Evolutionary conservation across 2,888 invertebrate species (phyloP).

Genomic region (Gandaritis pyraliata): DNA sequence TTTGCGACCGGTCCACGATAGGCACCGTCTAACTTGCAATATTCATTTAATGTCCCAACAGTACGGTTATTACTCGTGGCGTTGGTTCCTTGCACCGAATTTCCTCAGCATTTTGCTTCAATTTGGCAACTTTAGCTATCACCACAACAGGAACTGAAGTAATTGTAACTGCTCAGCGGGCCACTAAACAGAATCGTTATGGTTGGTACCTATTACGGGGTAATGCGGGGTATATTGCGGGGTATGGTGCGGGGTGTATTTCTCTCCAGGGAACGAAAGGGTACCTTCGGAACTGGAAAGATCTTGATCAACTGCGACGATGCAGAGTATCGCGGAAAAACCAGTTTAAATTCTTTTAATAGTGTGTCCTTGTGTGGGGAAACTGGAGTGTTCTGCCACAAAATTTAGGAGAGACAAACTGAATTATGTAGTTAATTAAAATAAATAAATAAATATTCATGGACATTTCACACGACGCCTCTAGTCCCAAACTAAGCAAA

Average conservation of each 20-base stretch:
- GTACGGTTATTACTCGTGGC: background rate
- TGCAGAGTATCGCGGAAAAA: slow-evolving; percentile 13
- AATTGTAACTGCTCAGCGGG: slow-evolving; percentile 34
- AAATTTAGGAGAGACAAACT: too few relatives aligned
- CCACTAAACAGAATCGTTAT: slow-evolving; percentile 37
- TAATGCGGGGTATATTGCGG: slow-evolving; percentile 18
- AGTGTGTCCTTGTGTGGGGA: too few relatives aligned
- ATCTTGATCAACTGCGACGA: slow-evolving; percentile 22
- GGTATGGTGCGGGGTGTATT: slow-evolving; percentile 17
- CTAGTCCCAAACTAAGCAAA: too few relatives aligned
- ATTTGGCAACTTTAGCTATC: slow-evolving; percentile 21
- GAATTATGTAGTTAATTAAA: too few relatives aligned
- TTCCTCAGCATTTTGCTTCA: slow-evolving; percentile 20
- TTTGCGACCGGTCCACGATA: background rate
- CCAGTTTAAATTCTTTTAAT: background rate
- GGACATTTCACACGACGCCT: too few relatives aligned
- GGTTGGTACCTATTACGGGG: slow-evolving; percentile 23
- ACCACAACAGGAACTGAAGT: slow-evolving; percentile 29
- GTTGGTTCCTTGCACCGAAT: slow-evolving; percentile 2
- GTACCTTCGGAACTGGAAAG: slow-evolving; percentile 20
- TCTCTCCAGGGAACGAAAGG: slow-evolving; percentile 14
- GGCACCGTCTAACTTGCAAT: background rate
- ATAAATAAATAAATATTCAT: too few relatives aligned
- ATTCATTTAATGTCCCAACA: background rate
- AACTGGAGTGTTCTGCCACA: too few relatives aligned